phyloP scores from a whole-genome alignment of 1,140 invertebrate genomes.

The Apocrypta bakeri region DNA sequence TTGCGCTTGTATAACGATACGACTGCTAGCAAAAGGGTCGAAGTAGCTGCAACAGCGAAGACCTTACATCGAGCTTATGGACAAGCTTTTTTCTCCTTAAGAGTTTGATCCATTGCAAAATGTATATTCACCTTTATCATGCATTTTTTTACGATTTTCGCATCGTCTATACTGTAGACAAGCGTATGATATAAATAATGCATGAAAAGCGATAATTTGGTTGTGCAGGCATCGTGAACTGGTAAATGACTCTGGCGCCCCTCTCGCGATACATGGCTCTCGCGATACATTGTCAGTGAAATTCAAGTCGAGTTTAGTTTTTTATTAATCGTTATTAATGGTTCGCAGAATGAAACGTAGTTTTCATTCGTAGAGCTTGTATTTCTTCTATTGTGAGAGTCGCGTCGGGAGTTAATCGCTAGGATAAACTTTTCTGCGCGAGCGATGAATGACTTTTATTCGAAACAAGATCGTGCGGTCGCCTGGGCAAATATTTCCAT shows the following conservation, averaged over 20 bases:
- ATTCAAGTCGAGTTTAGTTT: background rate
- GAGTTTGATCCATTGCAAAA: no score
- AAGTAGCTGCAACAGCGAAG: background rate
- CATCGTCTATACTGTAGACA: no score
- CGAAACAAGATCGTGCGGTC: background rate
- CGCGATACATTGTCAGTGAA: background rate
- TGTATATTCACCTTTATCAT: no score
- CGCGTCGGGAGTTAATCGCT: background rate
- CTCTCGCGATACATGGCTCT: background rate
- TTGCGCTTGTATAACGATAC: background rate
- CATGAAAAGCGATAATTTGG: background rate
- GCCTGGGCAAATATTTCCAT: background rate
- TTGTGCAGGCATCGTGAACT: background rate
- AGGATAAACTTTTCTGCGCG: background rate
- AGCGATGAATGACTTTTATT: background rate
- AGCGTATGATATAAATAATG: constrained; percentile 3
- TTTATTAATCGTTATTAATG: no score
- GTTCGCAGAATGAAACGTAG: no score
- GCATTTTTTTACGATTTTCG: no score
- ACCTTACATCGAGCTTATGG: background rate
- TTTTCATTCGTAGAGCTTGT: no score
- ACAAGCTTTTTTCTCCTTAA: no score
- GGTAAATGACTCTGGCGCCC: background rate
- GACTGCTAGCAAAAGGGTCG: background rate
- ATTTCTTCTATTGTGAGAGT: no score